A percentile compares a stretch with the other conserved stretches of the same genome.
Conservation (phyloP, 2,888 invertebrate genomes). For the Rotaria socialis region DNA sequence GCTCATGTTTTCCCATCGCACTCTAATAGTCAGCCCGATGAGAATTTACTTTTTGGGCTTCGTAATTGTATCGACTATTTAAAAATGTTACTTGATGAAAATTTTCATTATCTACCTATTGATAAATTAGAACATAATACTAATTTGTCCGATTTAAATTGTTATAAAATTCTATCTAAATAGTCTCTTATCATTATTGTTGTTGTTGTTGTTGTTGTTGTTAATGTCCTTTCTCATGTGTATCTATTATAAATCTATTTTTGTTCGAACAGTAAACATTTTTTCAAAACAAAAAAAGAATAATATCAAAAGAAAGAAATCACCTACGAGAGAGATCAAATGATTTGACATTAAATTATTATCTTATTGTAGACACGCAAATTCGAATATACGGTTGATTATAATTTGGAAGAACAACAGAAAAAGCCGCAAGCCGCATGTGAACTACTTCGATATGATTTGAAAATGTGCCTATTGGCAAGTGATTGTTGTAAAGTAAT, state of each 20-base stretch:
- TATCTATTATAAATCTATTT: not conserved
- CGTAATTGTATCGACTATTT: conserved; percentile 37
- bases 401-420: conserved; percentile 8
- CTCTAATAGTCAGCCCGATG: conserved; percentile 29
- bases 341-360: not conserved
- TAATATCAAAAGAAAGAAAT: not conserved
- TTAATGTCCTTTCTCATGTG: not conserved
- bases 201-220: not conserved
- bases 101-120: not conserved
- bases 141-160: not conserved
- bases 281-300: not conserved
- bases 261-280: not conserved
- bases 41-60: conserved; percentile 43
- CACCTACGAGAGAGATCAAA: too few relatives aligned
- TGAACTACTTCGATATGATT: conserved; percentile 45
- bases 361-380: not conserved
- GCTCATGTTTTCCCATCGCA: conserved; percentile 45
- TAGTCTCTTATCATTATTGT: not conserved
- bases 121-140: not conserved
- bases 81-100: conserved; percentile 38
- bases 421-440: conserved; percentile 47
- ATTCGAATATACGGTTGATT: conserved; percentile 27
- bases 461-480: conserved; percentile 46
- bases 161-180: not conserved
- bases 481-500: conserved; percentile 43